A percentile compares a stretch with the other conserved stretches of the same genome.
These are phyloP conservation scores for Pipistrellus pipistrellus DNA, from an alignment of 2,797 vertebrate genomes.

Conservation along the genomic window DNA sequence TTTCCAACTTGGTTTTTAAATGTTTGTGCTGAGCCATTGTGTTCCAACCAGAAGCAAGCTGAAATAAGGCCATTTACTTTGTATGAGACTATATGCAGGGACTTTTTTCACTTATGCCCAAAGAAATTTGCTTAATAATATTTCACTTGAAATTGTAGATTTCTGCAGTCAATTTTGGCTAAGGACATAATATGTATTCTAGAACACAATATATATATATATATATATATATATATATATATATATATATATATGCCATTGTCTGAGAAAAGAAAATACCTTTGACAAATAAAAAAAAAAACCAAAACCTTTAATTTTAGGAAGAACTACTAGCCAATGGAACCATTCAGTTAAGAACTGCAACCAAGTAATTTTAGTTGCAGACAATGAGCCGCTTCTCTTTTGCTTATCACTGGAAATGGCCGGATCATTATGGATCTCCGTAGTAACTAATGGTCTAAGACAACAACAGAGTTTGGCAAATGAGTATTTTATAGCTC, in stretches of 20 bases:
- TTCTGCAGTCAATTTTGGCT: constrained; percentile 30
- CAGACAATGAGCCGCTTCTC: constrained; percentile 70
- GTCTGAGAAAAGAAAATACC: constrained; percentile 40
- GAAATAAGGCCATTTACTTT: constrained; percentile 8
- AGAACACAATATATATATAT: neutral
- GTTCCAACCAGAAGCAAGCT: neutral
- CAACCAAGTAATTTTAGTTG: constrained; percentile 56
- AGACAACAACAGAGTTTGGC: constrained; percentile 70
- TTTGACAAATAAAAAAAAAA: neutral
- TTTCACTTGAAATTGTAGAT: constrained; percentile 23
- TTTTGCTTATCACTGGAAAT: constrained; percentile 62
- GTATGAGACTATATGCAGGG: neutral
- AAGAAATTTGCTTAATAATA: constrained; percentile 22
- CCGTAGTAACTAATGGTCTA: constrained; percentile 66
- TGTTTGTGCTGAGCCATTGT: neutral
- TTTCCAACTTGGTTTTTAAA: neutral
- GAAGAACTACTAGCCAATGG: constrained; percentile 49
- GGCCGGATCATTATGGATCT: constrained; percentile 72
- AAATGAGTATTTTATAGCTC: constrained; percentile 80
- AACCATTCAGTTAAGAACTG: neutral
- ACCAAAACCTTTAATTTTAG: neutral
- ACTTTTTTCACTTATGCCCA: neutral
- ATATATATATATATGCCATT: neutral
- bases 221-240: no score
- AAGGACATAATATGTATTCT: constrained; percentile 4